Conservation (phyloP, 2,888 invertebrate species). For the Clistopyga incitator region DNA sequence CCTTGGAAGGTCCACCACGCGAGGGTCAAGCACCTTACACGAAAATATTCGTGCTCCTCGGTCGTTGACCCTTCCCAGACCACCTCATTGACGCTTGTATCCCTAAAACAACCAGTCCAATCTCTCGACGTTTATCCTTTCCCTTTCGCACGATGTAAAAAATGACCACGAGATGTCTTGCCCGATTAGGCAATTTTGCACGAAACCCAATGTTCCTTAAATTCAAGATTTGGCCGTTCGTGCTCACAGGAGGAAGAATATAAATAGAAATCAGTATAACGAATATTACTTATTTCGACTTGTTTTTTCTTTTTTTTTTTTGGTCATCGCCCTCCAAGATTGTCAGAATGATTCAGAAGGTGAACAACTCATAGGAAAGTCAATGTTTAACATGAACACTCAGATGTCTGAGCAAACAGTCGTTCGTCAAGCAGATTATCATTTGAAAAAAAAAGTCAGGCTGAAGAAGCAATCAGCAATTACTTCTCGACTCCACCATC, state of each 20-base stretch:
- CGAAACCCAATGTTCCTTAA: not conserved
- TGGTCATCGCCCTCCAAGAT: not conserved
- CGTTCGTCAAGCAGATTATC: not conserved
- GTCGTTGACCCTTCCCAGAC: conserved; percentile 43
- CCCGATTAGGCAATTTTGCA: conserved; percentile 20
- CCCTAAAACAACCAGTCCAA: conserved; percentile 26
- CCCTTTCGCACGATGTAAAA: conserved; percentile 39
- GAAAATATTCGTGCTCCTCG: conserved; percentile 39
- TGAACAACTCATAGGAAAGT: not conserved
- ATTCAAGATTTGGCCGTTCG: conserved; percentile 10
- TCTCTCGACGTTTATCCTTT: conserved; percentile 31
- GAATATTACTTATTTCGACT: not conserved
- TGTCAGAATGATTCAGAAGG: not conserved
- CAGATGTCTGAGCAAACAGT: not conserved
- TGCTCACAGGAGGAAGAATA: conserved; percentile 1
- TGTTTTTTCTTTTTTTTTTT: not conserved
- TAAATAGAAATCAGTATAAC: conserved; percentile 1
- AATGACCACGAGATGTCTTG: conserved; percentile 43
- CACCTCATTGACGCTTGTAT: conserved; percentile 1
- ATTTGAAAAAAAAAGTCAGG: not conserved
- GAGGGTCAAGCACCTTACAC: conserved; percentile 44
- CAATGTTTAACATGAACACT: conserved; percentile 12
- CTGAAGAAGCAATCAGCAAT: not conserved
- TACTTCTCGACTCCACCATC: not conserved
- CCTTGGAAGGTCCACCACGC: conserved; percentile 1